These are phyloP conservation scores for Macropis europaea DNA, from an alignment of 2,888 invertebrate genomes.

Conservation along the genomic window DNA sequence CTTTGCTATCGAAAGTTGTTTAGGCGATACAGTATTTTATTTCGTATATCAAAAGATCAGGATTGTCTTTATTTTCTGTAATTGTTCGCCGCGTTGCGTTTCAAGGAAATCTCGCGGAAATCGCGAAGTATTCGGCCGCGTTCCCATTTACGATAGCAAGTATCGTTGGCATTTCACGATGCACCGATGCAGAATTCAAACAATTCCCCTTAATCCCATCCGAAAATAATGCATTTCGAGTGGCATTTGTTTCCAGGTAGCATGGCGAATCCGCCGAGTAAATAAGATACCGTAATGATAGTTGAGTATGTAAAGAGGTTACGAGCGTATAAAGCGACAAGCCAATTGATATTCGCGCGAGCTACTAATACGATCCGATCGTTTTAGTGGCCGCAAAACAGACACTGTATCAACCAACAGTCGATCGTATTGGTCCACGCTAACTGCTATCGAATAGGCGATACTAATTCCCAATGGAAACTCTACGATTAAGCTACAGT, in stretches of 20 bases:
- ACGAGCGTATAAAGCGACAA: constrained; percentile 3
- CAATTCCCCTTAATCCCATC: background rate
- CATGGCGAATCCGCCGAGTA: background rate
- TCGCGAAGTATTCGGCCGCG: too few species aligned
- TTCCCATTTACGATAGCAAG: too few species aligned
- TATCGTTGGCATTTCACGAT: too few species aligned
- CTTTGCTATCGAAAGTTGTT: too few species aligned
- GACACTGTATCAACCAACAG: constrained; percentile 26
- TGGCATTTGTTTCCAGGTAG: background rate
- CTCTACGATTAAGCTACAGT: constrained; percentile 26
- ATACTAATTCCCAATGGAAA: constrained; percentile 43
- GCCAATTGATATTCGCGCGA: constrained; percentile 32
- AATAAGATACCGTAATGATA: constrained; percentile 35
- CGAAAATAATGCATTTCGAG: background rate
- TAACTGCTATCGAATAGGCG: constrained; percentile 23
- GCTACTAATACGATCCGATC: constrained; percentile 35
- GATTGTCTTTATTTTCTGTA: too few species aligned
- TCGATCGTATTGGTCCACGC: constrained; percentile 11
- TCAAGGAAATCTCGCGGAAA: too few species aligned
- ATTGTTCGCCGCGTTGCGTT: too few species aligned
- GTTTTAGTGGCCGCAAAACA: constrained; percentile 23
- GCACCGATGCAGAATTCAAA: too few species aligned
- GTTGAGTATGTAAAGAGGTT: constrained; percentile 36
- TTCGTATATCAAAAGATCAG: too few species aligned
- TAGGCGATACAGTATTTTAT: too few species aligned